Base-by-base conservation (phyloP, 2,888 invertebrate genomes). In the Physocephala rufipes region DNA sequence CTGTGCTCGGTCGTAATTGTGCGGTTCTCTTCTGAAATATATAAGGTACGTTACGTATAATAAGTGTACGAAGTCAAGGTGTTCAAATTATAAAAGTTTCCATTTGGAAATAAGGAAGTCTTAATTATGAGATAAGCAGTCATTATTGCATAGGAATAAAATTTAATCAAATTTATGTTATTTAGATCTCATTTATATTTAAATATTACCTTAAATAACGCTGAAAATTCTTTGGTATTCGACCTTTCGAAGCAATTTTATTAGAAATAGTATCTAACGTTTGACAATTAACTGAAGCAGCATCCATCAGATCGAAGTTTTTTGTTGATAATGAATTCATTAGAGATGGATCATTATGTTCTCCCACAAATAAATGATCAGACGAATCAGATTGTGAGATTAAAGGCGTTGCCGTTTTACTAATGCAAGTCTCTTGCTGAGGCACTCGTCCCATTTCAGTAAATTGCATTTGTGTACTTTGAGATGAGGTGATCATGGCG, bases 1-100 rank as follows among this genome's bases (percentile, higher is more conserved):
- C 76, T 85, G 85, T 19, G 85, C 84, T 79, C 86, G 87, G 74
- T 86, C 87, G 71, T 86, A 86, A 72, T 87, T 87, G 71, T 86
- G 86, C n/a, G 85, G 85, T 76, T 86, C 86, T 7, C 86, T 82
- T 43, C 84, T 82, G 58, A 55, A 64, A n/a, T 64, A 45, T 64
- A 16, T n/a, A 9, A 64, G 19, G n/a, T 30, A 24, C n/a, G 13
- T 13, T 64, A 26, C n/a, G n/a, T n/a, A n/a, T n/a, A n/a, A n/a
- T n/a, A n/a, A n/a, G n/a, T n/a, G n/a, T n/a, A n/a, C n/a, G n/a
- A n/a, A n/a, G 24, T 15, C 24, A 12, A n/a, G 2, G 19, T 55
- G 12, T 19, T 55, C 55, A 62, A 21, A 21, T 16, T 2, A 62
- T 26, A 26, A 16, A 62, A 62, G 12, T 28, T 47, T 64, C 16